phyloP scores from a whole-genome alignment of 2,113 vertebrate genomes.

The Pollachius pollachius region DNA sequence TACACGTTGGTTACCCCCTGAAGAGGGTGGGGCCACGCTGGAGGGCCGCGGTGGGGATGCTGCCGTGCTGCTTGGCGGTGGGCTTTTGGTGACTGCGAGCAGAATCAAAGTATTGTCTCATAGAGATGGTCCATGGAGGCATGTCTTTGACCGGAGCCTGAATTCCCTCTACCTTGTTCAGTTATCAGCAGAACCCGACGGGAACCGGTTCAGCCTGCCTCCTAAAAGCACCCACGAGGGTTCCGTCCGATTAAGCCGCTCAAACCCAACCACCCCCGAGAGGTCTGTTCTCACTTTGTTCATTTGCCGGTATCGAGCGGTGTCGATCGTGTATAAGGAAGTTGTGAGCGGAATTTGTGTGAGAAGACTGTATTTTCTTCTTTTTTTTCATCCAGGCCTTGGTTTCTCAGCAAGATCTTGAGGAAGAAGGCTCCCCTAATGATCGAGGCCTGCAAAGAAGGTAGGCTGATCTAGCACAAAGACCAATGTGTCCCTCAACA shows the following conservation, averaged over 20 bases:
- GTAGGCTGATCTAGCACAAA: slow-evolving; percentile 25
- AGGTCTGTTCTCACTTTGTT: slow-evolving; percentile 62
- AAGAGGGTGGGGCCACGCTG: no score
- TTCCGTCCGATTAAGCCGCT: slow-evolving; percentile 11
- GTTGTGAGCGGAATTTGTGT: no score
- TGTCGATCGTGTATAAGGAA: no score
- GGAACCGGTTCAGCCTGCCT: slow-evolving; percentile 59
- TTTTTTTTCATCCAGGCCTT: slow-evolving; percentile 43
- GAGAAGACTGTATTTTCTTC: background rate
- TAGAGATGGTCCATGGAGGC: background rate
- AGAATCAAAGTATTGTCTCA: background rate
- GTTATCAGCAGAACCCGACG: slow-evolving; percentile 41
- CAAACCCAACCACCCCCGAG: slow-evolving; percentile 70
- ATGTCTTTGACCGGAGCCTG: background rate
- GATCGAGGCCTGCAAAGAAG: slow-evolving; percentile 30
- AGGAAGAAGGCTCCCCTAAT: slow-evolving; percentile 49
- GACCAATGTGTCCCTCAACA: no score
- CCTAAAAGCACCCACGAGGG: slow-evolving; percentile 56
- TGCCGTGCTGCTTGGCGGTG: background rate
- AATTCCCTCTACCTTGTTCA: slow-evolving; percentile 20
- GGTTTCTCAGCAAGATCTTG: slow-evolving; percentile 60
- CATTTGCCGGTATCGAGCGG: no score
- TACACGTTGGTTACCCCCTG: no score
- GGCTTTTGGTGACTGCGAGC: no score
- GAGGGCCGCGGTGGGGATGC: background rate